Base-by-base conservation (phyloP, 2,113 vertebrate genomes). In the Sinocyclocheilus anshuiensis region DNA sequence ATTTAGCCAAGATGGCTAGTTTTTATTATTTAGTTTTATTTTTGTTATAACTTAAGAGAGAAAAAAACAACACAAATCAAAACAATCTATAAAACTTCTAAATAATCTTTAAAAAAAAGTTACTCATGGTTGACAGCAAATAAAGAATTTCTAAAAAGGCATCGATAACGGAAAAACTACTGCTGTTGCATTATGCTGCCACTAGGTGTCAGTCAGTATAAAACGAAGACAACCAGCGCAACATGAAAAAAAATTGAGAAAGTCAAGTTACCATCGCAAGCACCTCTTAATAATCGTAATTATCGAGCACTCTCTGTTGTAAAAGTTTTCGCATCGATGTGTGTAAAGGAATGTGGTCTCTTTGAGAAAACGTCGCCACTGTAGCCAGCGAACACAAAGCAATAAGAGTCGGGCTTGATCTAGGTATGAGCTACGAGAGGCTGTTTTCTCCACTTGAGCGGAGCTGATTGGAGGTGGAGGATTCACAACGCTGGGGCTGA, bases 401-500 rank as follows among this genome's bases (percentile, higher is more conserved):
- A 79, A 76, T 83, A 85, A 88, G 87, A 92, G 78, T 67, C 83
- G 12, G 81, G 85, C 88, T 88, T 91, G 90, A 82, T 87, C 77
- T 90, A 83, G 88, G 89, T 29, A 50, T 90, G 77, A 88, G 89
- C 91, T 90, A 93, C 90, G 84, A 92, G 92, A 94, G 92, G 88
- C 91, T 94, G 93, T 94, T 95, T 93, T 93, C 92, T 91, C 59
- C 89, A 88, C 89, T 93, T 92, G 92, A 92, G 91, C 91, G 85
- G 89, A 94, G 91, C 86, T 94, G 92, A 94, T 92, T 93, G 92
- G 92, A 89, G 86, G 79, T 90, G 92, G 89, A 85, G 88, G 90
- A 89, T 89, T 92, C 93, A 92, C 92, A 92, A 94, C 90, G 92
- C 93, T 92, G 91, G 86, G 90, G 65, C 90, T 93, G 91, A 91